Percentiles rank a stretch among this genome's conserved stretches.
Evolutionary conservation across 2,797 vertebrate genomes (phyloP).

Genomic region (Triplophysa yarkandensis): DNA sequence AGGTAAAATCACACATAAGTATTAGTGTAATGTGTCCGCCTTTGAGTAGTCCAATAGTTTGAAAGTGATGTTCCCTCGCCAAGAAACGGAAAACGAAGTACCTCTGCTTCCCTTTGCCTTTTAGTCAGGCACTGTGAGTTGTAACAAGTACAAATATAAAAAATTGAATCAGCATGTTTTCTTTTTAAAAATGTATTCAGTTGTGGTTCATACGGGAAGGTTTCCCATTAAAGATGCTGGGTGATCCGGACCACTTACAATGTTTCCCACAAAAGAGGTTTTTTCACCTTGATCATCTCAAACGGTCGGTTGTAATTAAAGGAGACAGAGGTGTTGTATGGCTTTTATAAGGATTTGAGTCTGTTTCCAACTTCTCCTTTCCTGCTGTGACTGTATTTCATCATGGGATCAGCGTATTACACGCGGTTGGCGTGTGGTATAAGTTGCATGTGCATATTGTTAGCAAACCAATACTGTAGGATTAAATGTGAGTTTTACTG

Average conservation of each 20-base stretch:
- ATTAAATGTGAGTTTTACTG: slow-evolving; percentile 34
- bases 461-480: slow-evolving; percentile 21
- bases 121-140: neutral
- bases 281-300: slow-evolving; percentile 31
- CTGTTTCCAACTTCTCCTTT: slow-evolving; percentile 21
- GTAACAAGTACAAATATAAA: slow-evolving; percentile 2
- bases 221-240: slow-evolving; percentile 26
- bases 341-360: neutral
- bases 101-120: neutral
- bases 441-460: slow-evolving; percentile 30
- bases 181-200: neutral
- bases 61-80: neutral
- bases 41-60: neutral
- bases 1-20: neutral
- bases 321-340: slow-evolving; percentile 7
- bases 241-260: slow-evolving; percentile 2
- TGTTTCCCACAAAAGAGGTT: slow-evolving; percentile 21
- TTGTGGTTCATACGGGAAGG: slow-evolving; percentile 6
- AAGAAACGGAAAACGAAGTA: slow-evolving; percentile 20
- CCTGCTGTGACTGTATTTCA: slow-evolving; percentile 24
- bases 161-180: neutral
- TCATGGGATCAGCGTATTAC: slow-evolving; percentile 34
- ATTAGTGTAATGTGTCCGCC: neutral
- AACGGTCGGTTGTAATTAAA: slow-evolving; percentile 1
- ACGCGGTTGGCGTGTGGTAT: slow-evolving; percentile 9